Conservation (phyloP, 1,140 invertebrate genomes). For the Panulirus ornatus region DNA sequence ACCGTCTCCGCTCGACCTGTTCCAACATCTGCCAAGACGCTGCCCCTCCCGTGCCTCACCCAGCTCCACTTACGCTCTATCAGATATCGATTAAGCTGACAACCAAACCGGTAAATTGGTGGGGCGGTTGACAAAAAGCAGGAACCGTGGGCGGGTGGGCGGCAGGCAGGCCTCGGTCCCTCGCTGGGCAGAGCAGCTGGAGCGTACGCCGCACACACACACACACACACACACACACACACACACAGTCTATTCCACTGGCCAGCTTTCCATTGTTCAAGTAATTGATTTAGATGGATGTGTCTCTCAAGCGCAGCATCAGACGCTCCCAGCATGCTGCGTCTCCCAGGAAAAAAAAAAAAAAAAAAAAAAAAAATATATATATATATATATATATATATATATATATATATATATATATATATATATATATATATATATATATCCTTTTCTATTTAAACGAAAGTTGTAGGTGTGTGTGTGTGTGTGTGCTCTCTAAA, state of each 20-base stretch:
- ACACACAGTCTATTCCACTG: neutral
- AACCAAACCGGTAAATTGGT: conserved; percentile 2
- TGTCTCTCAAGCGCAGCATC: neutral
- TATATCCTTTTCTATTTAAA: too few relatives aligned
- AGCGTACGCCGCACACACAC: neutral
- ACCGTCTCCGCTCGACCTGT: too few relatives aligned
- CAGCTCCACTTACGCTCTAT: neutral
- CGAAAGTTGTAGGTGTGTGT: too few relatives aligned
- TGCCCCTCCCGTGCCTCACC: neutral
- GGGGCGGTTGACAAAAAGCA: neutral
- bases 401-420: too few relatives aligned
- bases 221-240: too few relatives aligned
- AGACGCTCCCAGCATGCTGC: too few relatives aligned
- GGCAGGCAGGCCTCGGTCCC: neutral
- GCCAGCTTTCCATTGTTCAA: neutral
- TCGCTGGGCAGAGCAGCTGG: neutral
- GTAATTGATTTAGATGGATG: neutral
- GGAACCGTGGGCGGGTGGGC: neutral
- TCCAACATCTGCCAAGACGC: neutral
- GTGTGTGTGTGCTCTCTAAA: too few relatives aligned
- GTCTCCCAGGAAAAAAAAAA: too few relatives aligned
- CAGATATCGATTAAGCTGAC: neutral
- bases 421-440: too few relatives aligned
- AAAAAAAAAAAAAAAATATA: too few relatives aligned
- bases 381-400: too few relatives aligned